A percentile compares a stretch with the other conserved stretches of the same genome.
These are phyloP conservation scores for Oeneis ivallda DNA, from an alignment of 2,888 invertebrate species.

Conservation along the genomic window DNA sequence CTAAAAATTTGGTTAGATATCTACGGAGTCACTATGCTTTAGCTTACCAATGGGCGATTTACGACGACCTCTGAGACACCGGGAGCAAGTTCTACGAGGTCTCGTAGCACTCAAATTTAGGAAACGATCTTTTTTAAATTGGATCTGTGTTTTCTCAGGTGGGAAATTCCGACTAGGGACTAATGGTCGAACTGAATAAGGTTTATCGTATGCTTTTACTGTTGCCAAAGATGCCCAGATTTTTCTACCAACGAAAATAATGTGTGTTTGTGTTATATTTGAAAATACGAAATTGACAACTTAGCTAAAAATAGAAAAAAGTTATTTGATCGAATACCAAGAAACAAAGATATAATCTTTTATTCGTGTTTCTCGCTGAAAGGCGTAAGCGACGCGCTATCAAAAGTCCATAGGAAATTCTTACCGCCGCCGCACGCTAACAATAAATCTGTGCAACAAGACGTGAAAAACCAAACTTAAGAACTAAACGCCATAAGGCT, in stretches of 20 bases:
- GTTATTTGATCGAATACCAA: no score
- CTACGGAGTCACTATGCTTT: background rate
- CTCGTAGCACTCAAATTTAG: background rate
- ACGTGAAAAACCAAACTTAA: no score
- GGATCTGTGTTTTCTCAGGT: constrained; percentile 6
- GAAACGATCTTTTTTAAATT: constrained; percentile 8
- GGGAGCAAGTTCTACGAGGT: background rate
- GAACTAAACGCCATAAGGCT: no score
- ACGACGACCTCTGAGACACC: constrained; percentile 4
- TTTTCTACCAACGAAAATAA: background rate
- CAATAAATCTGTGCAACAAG: no score
- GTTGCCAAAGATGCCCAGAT: background rate
- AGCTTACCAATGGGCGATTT: constrained; percentile 3
- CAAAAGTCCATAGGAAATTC: no score
- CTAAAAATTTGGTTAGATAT: background rate
- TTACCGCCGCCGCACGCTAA: no score
- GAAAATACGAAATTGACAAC: no score
- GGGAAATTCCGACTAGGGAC: background rate
- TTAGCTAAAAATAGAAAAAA: no score
- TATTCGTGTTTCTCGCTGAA: no score
- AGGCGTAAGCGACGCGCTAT: no score
- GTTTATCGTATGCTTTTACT: constrained; percentile 1
- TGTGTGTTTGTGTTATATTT: no score
- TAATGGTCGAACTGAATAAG: background rate
- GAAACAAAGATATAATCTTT: no score